phyloP scores from a whole-genome alignment of 1,140 invertebrate genomes.

The Chironomus tepperi region DNA sequence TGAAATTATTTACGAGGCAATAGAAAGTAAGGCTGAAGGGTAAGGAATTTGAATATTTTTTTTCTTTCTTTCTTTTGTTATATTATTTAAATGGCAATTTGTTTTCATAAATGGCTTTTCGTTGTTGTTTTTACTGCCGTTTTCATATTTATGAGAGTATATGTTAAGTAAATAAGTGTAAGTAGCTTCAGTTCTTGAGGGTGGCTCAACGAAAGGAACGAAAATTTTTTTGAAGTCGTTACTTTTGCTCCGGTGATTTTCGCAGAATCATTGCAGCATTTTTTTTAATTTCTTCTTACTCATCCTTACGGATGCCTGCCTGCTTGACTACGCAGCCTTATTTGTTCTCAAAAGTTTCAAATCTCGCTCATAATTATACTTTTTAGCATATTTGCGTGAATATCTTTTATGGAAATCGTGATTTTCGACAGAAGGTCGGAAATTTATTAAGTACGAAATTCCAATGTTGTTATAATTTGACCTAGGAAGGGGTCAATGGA shows the following conservation, averaged over 20 bases:
- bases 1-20: neutral
- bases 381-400: too few species aligned
- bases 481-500: too few species aligned
- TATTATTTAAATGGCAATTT: slow-evolving; percentile 24
- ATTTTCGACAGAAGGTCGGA: too few species aligned
- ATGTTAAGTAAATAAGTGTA: neutral
- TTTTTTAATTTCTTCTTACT: neutral
- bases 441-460: too few species aligned
- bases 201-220: neutral
- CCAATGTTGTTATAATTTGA: too few species aligned
- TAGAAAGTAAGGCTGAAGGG: neutral
- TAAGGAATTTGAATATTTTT: slow-evolving; percentile 17
- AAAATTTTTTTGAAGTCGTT: neutral
- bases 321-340: neutral
- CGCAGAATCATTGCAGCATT: slow-evolving; percentile 1
- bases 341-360: too few species aligned
- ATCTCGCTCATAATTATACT: too few species aligned
- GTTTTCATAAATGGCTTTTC: slow-evolving; percentile 12
- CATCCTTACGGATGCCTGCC: neutral
- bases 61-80: neutral
- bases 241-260: neutral
- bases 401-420: too few species aligned
- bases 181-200: neutral
- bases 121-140: neutral
- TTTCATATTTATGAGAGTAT: neutral